phyloP scores from a whole-genome alignment of 2,797 vertebrate genomes.

The Sandelia bainsii region DNA sequence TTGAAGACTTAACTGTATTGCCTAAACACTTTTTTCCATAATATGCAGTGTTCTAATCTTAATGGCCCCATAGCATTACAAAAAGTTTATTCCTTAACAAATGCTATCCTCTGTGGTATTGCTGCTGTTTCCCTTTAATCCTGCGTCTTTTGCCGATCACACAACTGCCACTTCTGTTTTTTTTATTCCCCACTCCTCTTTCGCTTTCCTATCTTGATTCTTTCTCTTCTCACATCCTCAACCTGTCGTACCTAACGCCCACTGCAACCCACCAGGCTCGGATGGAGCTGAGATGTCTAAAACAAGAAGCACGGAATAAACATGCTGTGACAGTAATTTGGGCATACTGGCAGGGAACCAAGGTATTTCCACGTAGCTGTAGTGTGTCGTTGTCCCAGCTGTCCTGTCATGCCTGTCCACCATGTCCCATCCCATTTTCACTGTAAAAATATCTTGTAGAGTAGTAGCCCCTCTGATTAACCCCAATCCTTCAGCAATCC shows the following conservation, averaged over 20 bases:
- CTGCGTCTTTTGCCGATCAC: slow-evolving; percentile 68
- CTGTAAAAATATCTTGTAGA: slow-evolving; percentile 25
- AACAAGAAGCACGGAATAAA: slow-evolving; percentile 95
- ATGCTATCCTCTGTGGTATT: slow-evolving; percentile 46
- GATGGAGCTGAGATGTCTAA: slow-evolving; percentile 95
- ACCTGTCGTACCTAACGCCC: slow-evolving; percentile 65
- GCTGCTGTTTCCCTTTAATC: slow-evolving; percentile 61
- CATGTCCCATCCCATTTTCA: slow-evolving; percentile 29
- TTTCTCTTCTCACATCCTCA: slow-evolving; percentile 53
- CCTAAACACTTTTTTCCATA: slow-evolving; percentile 29
- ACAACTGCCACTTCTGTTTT: slow-evolving; percentile 56
- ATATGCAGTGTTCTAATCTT: slow-evolving; percentile 19
- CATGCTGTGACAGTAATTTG: slow-evolving; percentile 98
- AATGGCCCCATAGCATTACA: slow-evolving; percentile 36
- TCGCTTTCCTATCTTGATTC: slow-evolving; percentile 45
- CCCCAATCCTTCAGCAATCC: slow-evolving; percentile 47
- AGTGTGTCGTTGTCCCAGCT: slow-evolving; percentile 68
- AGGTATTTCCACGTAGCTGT: slow-evolving; percentile 89
- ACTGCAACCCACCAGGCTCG: slow-evolving; percentile 89
- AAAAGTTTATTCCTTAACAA: slow-evolving; percentile 35
- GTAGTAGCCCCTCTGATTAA: slow-evolving; percentile 31
- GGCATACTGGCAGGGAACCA: slow-evolving; percentile 98
- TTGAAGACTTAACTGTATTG: slow-evolving; percentile 23
- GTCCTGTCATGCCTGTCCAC: slow-evolving; percentile 58
- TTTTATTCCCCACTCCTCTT: slow-evolving; percentile 26